A percentile compares a stretch with the other conserved stretches of the same genome.
Conservation (phyloP, 2,113 vertebrate species). For the Gallinago paraguaiae region DNA sequence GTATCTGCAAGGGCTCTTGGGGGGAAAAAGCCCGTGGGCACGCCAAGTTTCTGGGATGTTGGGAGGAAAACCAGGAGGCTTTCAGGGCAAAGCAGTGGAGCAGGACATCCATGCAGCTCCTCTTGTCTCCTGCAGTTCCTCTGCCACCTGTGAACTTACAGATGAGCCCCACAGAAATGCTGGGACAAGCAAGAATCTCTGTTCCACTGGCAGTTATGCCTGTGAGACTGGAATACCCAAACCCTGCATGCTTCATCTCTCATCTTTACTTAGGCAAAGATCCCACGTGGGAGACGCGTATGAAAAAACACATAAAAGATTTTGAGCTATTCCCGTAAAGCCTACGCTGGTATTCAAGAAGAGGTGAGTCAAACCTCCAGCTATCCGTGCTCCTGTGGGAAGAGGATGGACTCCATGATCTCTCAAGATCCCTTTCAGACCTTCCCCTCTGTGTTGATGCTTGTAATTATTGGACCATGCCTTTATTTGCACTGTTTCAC, state of each 20-base stretch:
- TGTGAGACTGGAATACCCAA: background rate
- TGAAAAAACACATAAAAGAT: background rate
- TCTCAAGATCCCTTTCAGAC: background rate
- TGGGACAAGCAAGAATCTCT: background rate
- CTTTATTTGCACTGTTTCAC: background rate
- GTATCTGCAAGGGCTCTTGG: background rate
- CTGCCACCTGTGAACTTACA: background rate
- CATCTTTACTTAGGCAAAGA: background rate
- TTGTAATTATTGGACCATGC: background rate
- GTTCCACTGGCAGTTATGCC: background rate
- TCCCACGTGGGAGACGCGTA: rapidly evolving
- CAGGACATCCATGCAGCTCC: rapidly evolving
- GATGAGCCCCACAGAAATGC: background rate
- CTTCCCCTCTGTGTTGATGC: background rate
- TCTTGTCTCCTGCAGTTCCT: background rate
- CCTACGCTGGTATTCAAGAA: background rate
- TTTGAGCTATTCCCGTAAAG: background rate
- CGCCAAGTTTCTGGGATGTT: background rate
- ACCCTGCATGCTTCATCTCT: rapidly evolving
- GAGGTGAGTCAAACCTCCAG: background rate
- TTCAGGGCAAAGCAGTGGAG: background rate
- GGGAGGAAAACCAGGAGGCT: background rate
- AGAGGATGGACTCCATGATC: background rate
- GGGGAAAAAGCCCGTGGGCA: background rate
- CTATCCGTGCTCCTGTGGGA: background rate